phyloP scores from a whole-genome alignment of 1,140 invertebrate species.

The Melipona quadrifasciata region DNA sequence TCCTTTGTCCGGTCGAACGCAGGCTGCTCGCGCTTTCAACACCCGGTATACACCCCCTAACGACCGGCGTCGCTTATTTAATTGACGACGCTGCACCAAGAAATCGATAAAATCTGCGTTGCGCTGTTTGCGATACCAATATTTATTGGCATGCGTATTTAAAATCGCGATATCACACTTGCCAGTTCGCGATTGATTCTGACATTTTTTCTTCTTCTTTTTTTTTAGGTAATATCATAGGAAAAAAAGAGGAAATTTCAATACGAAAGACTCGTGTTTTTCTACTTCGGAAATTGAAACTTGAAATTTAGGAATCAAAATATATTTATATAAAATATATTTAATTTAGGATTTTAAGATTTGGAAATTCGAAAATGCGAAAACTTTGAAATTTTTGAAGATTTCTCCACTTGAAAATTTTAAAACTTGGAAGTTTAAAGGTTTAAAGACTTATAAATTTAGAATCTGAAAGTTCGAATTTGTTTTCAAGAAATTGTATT shows the following conservation, averaged over 20 bases:
- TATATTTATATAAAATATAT: too few species aligned
- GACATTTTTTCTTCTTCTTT: neutral
- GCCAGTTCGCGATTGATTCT: too few species aligned
- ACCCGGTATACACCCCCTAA: constrained; percentile 47
- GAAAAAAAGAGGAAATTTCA: neutral
- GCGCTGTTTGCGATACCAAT: neutral
- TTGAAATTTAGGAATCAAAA: neutral
- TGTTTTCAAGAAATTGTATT: too few species aligned
- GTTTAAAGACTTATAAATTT: too few species aligned
- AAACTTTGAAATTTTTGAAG: neutral
- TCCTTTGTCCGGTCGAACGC: constrained; percentile 1
- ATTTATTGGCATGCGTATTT: neutral
- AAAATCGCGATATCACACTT: neutral
- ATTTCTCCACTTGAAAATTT: neutral
- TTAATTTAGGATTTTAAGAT: neutral
- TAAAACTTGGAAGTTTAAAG: too few species aligned
- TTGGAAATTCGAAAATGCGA: neutral
- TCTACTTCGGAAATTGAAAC: neutral
- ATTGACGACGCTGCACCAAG: constrained; percentile 41
- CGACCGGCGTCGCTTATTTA: constrained; percentile 62
- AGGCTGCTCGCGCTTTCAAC: constrained; percentile 30
- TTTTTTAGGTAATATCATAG: neutral
- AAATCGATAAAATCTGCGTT: constrained; percentile 54
- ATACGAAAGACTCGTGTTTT: neutral
- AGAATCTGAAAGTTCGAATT: neutral